Percentiles rank a stretch among this genome's conserved stretches.
These are phyloP conservation scores for Morphnarchus princeps DNA, from an alignment of 2,113 vertebrate genomes.

Conservation along the genomic window DNA sequence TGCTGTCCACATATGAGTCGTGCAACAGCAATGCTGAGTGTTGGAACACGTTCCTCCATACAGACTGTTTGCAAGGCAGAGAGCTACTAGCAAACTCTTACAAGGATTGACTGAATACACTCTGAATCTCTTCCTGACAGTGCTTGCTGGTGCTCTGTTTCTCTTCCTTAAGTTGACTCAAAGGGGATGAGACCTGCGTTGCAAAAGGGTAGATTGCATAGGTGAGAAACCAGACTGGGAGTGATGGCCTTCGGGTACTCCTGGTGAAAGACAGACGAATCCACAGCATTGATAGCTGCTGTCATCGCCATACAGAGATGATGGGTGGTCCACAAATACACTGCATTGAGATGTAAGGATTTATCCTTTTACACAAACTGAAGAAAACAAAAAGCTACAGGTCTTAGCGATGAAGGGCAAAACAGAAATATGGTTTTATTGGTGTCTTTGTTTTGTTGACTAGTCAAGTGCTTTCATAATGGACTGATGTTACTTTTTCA, in stretches of 20 bases:
- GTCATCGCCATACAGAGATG: background rate
- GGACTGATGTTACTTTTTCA: background rate
- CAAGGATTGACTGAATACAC: background rate
- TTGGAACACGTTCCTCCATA: accelerated
- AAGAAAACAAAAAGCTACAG: background rate
- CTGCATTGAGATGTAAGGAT: background rate
- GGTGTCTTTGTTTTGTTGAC: background rate
- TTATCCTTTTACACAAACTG: background rate
- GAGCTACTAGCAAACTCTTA: background rate
- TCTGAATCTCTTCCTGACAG: background rate
- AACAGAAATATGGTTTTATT: background rate
- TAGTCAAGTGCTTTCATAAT: background rate
- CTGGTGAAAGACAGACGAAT: background rate
- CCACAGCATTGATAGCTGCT: background rate
- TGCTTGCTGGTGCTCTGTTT: background rate
- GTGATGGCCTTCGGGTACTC: background rate
- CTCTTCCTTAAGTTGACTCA: background rate
- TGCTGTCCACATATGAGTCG: background rate
- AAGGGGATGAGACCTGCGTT: background rate
- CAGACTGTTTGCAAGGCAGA: background rate
- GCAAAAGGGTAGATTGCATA: background rate
- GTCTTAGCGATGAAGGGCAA: background rate
- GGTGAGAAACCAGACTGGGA: background rate
- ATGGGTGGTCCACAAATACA: background rate
- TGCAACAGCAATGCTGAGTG: background rate